Evolutionary conservation across 2,113 vertebrate genomes (phyloP).

Genomic region (Danionella cerebrum): DNA sequence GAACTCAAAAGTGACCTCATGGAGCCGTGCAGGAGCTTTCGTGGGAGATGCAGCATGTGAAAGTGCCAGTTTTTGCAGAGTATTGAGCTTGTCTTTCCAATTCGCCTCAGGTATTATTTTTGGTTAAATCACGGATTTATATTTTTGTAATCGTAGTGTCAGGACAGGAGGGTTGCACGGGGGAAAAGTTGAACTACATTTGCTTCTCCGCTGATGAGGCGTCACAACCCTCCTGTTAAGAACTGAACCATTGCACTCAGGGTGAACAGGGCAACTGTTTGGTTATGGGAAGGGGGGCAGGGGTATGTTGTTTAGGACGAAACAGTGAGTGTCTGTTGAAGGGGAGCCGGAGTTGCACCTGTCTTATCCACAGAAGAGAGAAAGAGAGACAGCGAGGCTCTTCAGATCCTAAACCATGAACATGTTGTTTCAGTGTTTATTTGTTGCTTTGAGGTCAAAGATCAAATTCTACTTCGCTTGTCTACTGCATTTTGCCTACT

Average conservation of each 20-base stretch:
- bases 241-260: slow-evolving; percentile 35
- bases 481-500: no score
- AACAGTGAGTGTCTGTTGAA: slow-evolving; percentile 30
- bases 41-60: no score
- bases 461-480: no score
- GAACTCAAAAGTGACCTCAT: no score
- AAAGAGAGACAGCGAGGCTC: slow-evolving; percentile 50
- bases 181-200: not conserved
- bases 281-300: slow-evolving; percentile 40
- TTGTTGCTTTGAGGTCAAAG: not conserved
- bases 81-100: no score
- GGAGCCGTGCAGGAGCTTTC: no score
- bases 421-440: not conserved
- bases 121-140: no score
- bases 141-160: no score
- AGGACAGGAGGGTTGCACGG: not conserved
- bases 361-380: slow-evolving; percentile 52
- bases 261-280: slow-evolving; percentile 58
- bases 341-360: slow-evolving; percentile 47
- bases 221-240: no score
- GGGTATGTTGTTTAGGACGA: slow-evolving; percentile 35
- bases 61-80: no score
- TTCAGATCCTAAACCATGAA: slow-evolving; percentile 32
- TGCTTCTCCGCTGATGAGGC: slow-evolving; percentile 8
- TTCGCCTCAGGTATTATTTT: no score